phyloP scores from a whole-genome alignment of 2,888 invertebrate genomes.

The Sphaeridia pumilis region DNA sequence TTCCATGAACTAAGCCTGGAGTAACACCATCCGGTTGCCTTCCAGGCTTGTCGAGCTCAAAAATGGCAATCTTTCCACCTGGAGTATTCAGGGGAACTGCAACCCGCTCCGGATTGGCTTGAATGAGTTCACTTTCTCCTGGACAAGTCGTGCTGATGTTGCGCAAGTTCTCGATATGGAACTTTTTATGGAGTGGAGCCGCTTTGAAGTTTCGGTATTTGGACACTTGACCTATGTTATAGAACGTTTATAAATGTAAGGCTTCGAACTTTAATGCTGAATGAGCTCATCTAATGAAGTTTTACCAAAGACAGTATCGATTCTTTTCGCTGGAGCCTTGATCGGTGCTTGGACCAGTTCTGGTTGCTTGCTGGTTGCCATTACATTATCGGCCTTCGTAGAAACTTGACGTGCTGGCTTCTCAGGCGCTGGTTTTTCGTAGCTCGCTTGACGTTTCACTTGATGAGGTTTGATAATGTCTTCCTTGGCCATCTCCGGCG shows the following conservation, averaged over 20 bases:
- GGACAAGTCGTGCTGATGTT: constrained; percentile 83
- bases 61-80: constrained; percentile 77
- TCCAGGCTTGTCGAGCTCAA: constrained; percentile 66
- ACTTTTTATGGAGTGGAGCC: constrained; percentile 76
- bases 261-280: too few species aligned
- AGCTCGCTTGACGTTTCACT: too few species aligned
- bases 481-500: neutral
- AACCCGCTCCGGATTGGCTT: constrained; percentile 72
- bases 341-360: neutral
- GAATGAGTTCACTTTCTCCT: constrained; percentile 88
- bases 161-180: constrained; percentile 81
- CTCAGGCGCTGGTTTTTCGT: neutral
- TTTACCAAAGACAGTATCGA: constrained; percentile 30
- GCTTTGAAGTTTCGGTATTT: constrained; percentile 90
- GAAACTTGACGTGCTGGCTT: constrained; percentile 33
- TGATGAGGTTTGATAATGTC: too few species aligned
- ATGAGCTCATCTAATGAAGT: too few species aligned
- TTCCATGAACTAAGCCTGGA: constrained; percentile 80
- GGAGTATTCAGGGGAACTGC: constrained; percentile 83
- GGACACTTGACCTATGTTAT: constrained; percentile 57
- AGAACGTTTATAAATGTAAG: neutral
- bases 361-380: constrained; percentile 11
- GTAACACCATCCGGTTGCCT: constrained; percentile 67
- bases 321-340: constrained; percentile 33
- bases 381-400: constrained; percentile 23